These are phyloP conservation scores for Alectura lathami DNA, from an alignment of 2,113 vertebrate species.

Conservation along the genomic window DNA sequence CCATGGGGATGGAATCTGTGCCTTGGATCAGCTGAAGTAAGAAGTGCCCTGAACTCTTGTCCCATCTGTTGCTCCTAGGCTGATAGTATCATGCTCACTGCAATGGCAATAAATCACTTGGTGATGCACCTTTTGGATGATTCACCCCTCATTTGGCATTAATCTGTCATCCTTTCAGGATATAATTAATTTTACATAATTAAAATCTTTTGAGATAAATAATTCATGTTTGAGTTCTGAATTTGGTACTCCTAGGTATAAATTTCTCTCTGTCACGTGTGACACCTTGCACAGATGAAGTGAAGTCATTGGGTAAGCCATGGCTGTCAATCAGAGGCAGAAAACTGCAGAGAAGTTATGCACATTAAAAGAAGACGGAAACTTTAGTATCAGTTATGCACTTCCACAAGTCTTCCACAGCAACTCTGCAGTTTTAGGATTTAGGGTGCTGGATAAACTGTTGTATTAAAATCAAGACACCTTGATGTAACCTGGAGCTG, in stretches of 20 bases:
- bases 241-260: background rate
- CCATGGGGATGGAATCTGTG: background rate
- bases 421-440: background rate
- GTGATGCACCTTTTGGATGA: background rate
- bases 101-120: background rate
- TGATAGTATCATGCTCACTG: background rate
- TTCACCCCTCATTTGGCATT: background rate
- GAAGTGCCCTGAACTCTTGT: background rate
- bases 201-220: background rate
- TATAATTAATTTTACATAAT: conserved; percentile 1
- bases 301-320: background rate
- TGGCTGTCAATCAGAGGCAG: background rate
- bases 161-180: background rate
- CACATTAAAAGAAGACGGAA: background rate
- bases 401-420: background rate
- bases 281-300: background rate
- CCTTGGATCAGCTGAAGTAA: background rate
- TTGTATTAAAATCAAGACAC: background rate
- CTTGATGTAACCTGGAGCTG: background rate
- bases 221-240: background rate
- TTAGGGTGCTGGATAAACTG: background rate
- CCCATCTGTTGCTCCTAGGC: background rate
- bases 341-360: background rate
- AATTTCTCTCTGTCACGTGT: background rate
- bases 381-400: background rate